These are phyloP conservation scores for Pomatostomus ruficeps DNA, from an alignment of 2,113 vertebrate genomes.

Conservation along the genomic window DNA sequence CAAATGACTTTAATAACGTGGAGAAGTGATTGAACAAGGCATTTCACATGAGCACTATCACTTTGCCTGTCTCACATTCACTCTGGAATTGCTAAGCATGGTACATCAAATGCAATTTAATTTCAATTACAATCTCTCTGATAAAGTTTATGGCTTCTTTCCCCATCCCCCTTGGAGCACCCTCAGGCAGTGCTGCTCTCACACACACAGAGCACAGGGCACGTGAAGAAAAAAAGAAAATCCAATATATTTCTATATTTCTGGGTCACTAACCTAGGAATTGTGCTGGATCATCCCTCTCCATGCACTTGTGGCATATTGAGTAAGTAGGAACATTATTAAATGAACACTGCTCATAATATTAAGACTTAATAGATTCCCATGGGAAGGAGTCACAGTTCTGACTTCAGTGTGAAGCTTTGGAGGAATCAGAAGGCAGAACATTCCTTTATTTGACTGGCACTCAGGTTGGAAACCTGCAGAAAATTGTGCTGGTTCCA, in stretches of 20 bases:
- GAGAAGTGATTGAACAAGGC: neutral
- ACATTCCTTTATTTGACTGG: neutral
- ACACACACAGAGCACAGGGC: neutral
- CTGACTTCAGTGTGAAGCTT: neutral
- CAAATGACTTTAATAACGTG: neutral
- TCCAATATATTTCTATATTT: neutral
- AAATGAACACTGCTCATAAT: neutral
- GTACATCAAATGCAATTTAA: constrained; percentile 1
- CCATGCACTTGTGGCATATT: neutral
- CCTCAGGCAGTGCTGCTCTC: neutral
- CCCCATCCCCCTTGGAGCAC: neutral
- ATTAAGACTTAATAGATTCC: neutral
- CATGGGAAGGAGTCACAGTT: neutral
- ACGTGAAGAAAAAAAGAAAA: neutral
- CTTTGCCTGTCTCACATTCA: neutral
- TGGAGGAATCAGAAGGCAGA: neutral
- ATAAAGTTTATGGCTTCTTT: neutral
- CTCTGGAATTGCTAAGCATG: neutral
- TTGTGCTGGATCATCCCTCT: neutral
- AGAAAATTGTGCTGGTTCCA: neutral
- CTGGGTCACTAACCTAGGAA: neutral
- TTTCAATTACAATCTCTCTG: neutral
- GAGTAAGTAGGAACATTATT: neutral
- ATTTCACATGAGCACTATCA: neutral
- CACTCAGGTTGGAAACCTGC: neutral